Evolutionary conservation across 2,113 vertebrate genomes (phyloP), one percentile per base, ranked within the genome.

Genomic region (Connochaetes taurinus): DNA sequence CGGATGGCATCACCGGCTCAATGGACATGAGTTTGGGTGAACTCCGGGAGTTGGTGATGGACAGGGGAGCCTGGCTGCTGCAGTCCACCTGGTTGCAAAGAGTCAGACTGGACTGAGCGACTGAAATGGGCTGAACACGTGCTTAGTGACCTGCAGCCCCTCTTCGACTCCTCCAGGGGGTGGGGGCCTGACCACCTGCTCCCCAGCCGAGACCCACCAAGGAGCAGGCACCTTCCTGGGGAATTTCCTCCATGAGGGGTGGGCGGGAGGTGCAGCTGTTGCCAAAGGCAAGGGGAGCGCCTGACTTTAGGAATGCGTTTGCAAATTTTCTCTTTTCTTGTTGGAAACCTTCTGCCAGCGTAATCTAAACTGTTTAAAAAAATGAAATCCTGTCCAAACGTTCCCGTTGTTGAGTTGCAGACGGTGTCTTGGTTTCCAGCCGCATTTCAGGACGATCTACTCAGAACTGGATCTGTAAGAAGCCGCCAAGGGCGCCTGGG

Each of bases 331-430:
- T 60, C 27, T 43, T n/a, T 43, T n/a, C 17, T 27, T 90, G 93
- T 88, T 82, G 60, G 80, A 82, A 93, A 84, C 0, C 4, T 80
- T 58, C 88, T 90, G 33, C 4, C 58, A 53, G 62, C 53, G 36
- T 52, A 50, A 27, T 58, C 25, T 67, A 78, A 90, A 81, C 62
- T 47, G 15, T 12, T 87, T 90, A 47, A 91, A 83, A 83, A 85
- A 94, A 55, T 71, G 52, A n/a, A 67, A 19, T 40, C 76, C 43
- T 64, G n/a, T 7, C 4, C 6, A 31, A 21, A 80, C 25, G 64
- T 96, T 96, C 78, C 84, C 67, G 88, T 19, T 95, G 97, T 52
- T 86, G 96, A 81, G 55, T 53, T 86, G 64, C 87, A 97, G 83
- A 40, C 0, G 47, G 90, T 53, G 0, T 67, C 87, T 78, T 36